A percentile compares a stretch with the other conserved stretches of the same genome.
Conservation (phyloP, 2,888 invertebrate genomes). For the Oxyscelio sp. region DNA sequence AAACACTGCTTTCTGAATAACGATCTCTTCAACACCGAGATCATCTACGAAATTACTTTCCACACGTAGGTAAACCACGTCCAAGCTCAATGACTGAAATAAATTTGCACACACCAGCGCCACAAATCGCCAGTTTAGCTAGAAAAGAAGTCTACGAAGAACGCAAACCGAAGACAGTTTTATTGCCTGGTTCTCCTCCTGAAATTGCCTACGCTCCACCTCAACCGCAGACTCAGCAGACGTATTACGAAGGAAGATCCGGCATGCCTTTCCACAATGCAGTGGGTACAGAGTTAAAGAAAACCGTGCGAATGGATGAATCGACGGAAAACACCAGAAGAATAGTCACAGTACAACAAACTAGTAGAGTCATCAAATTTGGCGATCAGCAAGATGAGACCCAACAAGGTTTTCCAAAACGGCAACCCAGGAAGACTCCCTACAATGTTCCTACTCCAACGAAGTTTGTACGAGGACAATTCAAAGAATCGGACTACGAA, state of each 20-base stretch:
- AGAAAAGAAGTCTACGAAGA: constrained; percentile 67
- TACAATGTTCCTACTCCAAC: constrained; percentile 89
- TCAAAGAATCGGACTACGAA: constrained; percentile 92
- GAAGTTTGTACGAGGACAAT: constrained; percentile 91
- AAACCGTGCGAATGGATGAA: too few species aligned
- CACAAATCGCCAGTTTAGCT: constrained; percentile 80
- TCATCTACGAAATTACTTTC: constrained; percentile 71
- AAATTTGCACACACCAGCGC: constrained; percentile 89
- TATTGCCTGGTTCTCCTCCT: constrained; percentile 90
- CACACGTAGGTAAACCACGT: constrained; percentile 83
- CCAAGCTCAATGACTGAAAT: constrained; percentile 86
- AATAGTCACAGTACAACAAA: too few species aligned
- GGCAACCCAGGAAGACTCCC: constrained; percentile 71
- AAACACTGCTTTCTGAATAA: background rate
- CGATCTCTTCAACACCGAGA: constrained; percentile 58
- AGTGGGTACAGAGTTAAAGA: too few species aligned
- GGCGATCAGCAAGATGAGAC: too few species aligned
- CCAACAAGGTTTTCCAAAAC: constrained; percentile 50
- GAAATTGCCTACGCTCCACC: constrained; percentile 90
- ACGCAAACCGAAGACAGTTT: constrained; percentile 85
- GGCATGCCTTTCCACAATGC: too few species aligned
- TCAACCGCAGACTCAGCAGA: constrained; percentile 87
- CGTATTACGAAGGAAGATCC: constrained; percentile 90
- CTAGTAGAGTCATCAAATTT: too few species aligned
- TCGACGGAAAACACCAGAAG: too few species aligned